phyloP scores from a whole-genome alignment of 35 echinoderm and acorn worm genomes.

The Apostichopus californicus region DNA sequence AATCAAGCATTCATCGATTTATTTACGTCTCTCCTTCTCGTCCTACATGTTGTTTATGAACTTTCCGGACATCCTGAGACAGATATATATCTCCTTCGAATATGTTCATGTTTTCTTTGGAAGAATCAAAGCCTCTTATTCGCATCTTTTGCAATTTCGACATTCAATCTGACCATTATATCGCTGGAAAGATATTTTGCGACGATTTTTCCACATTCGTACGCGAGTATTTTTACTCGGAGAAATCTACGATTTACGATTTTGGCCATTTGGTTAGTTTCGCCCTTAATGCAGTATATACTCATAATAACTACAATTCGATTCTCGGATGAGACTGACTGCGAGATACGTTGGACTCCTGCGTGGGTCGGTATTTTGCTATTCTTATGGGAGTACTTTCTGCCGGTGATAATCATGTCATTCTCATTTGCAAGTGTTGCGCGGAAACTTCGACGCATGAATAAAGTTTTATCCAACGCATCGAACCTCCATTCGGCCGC shows the following conservation, averaged over 20 bases:
- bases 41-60: neutral
- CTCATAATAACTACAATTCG: neutral
- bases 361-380: constrained; percentile 29
- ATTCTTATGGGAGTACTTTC: constrained; percentile 57
- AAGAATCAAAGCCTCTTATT: neutral
- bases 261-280: constrained; percentile 8
- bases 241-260: neutral
- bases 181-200: constrained; percentile 55
- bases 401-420: constrained; percentile 49
- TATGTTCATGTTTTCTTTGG: constrained; percentile 41
- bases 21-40: constrained; percentile 37
- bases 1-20: constrained; percentile 64
- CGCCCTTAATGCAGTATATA: constrained; percentile 53
- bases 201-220: constrained; percentile 17
- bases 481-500: neutral
- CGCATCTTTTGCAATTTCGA: constrained; percentile 36
- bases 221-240: constrained; percentile 27
- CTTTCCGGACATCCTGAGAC: neutral
- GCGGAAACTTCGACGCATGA: neutral
- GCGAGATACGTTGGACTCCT: neutral
- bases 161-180: constrained; percentile 49
- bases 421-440: constrained; percentile 25
- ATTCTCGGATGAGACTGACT: neutral
- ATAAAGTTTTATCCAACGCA: neutral
- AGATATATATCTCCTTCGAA: neutral